Evolutionary conservation across 1,140 invertebrate species (phyloP).

Genomic region (Aplysia californica): DNA sequence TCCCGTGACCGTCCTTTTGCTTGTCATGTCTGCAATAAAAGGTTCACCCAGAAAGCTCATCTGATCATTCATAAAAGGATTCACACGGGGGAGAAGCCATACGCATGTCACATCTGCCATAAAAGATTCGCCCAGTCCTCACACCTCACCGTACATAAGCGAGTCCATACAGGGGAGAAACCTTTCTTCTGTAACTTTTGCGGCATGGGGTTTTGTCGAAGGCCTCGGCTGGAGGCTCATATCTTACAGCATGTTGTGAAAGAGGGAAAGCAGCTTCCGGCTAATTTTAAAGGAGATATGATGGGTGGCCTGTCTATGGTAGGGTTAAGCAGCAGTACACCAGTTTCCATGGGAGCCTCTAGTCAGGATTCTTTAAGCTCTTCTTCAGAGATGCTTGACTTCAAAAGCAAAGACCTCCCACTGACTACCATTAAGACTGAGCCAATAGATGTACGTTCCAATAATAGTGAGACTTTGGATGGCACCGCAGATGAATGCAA

Average conservation of each 20-base stretch:
- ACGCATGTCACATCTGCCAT: slow-evolving; percentile 40
- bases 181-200: slow-evolving; percentile 43
- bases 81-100: slow-evolving; percentile 46
- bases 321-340: not conserved
- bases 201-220: slow-evolving; percentile 38
- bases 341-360: not conserved
- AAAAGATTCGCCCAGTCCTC: slow-evolving; percentile 47
- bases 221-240: slow-evolving; percentile 34
- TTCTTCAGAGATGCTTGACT: not conserved
- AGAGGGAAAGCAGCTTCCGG: not conserved
- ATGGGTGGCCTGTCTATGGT: slow-evolving; percentile 5
- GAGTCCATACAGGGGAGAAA: slow-evolving; percentile 52
- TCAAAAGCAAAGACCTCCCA: not conserved
- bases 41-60: slow-evolving; percentile 48
- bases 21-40: slow-evolving; percentile 43
- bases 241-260: slow-evolving; percentile 33
- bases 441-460: not conserved
- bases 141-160: slow-evolving; percentile 44
- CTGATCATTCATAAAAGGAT: slow-evolving; percentile 46
- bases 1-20: slow-evolving; percentile 37
- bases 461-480: not conserved
- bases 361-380: slow-evolving; percentile 18
- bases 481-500: no score
- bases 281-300: slow-evolving; percentile 1
- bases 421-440: not conserved